phyloP scores from a whole-genome alignment of 2,113 vertebrate genomes.

The Pristiophorus japonicus region DNA sequence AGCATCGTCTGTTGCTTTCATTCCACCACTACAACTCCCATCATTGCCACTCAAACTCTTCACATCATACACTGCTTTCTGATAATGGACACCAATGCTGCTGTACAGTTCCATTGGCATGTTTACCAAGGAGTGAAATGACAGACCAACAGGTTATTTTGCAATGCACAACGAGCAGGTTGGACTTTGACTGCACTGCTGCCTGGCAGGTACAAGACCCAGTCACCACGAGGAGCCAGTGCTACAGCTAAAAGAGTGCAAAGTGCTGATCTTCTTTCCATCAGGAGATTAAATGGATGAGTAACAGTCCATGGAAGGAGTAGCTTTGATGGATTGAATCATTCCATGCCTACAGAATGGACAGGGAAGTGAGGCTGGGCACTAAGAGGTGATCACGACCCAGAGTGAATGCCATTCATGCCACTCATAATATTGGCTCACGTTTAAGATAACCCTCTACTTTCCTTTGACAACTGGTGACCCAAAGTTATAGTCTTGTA shows the following conservation, averaged over 20 bases:
- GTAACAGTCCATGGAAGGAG: neutral
- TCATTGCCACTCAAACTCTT: neutral
- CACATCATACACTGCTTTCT: neutral
- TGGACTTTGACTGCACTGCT: neutral
- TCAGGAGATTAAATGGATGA: neutral
- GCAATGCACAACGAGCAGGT: neutral
- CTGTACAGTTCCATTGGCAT: neutral
- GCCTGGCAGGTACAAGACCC: neutral
- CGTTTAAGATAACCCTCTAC: neutral
- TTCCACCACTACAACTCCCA: neutral
- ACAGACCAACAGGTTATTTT: neutral
- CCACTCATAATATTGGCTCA: neutral
- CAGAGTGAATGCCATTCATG: neutral
- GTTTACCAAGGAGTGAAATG: neutral
- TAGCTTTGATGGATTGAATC: neutral
- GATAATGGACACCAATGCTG: neutral
- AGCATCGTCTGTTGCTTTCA: neutral
- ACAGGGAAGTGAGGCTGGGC: neutral
- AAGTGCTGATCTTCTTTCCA: neutral
- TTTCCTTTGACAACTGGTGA: neutral
- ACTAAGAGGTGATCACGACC: neutral
- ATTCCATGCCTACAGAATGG: neutral
- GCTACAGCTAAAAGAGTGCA: neutral
- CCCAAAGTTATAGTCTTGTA: neutral
- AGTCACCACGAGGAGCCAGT: neutral